A percentile compares a stretch with the other conserved stretches of the same genome.
phyloP scores from a whole-genome alignment of 2,797 vertebrate genomes.

The Yasuhikotakia modesta region DNA sequence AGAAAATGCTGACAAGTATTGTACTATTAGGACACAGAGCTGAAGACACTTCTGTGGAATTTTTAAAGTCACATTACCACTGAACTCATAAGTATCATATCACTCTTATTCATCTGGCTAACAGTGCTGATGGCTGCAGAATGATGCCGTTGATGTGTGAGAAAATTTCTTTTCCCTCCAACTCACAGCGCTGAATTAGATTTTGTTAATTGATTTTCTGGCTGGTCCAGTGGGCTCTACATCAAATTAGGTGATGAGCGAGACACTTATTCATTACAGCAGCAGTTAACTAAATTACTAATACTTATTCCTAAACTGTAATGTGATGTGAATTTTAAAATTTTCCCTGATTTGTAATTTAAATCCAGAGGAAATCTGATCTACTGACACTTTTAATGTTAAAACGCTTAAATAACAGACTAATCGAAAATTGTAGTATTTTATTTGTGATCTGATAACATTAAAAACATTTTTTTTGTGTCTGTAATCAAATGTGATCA shows the following conservation, averaged over 20 bases:
- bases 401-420: no score
- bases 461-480: no score
- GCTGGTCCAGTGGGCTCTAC: slow-evolving; percentile 5
- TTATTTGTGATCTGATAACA: no score
- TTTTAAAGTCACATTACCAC: slow-evolving; percentile 3
- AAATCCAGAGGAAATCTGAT: background rate
- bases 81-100: slow-evolving; percentile 1
- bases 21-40: background rate
- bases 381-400: background rate
- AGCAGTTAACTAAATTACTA: slow-evolving; percentile 6
- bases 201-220: slow-evolving; percentile 35
- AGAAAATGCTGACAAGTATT: background rate
- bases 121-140: slow-evolving; percentile 27
- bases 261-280: slow-evolving; percentile 9
- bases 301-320: background rate
- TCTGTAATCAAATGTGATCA: no score
- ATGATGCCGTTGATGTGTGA: background rate
- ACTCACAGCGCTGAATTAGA: slow-evolving; percentile 15
- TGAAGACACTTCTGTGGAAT: background rate
- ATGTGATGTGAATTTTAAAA: background rate
- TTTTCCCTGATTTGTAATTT: background rate
- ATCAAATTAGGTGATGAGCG: slow-evolving; percentile 7
- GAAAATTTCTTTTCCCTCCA: background rate
- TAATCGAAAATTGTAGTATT: no score
- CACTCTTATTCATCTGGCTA: slow-evolving; percentile 9